Evolutionary conservation across 2,888 invertebrate genomes (phyloP), one percentile per base, ranked within the genome.

Genomic region (Eupithecia insigniata): DNA sequence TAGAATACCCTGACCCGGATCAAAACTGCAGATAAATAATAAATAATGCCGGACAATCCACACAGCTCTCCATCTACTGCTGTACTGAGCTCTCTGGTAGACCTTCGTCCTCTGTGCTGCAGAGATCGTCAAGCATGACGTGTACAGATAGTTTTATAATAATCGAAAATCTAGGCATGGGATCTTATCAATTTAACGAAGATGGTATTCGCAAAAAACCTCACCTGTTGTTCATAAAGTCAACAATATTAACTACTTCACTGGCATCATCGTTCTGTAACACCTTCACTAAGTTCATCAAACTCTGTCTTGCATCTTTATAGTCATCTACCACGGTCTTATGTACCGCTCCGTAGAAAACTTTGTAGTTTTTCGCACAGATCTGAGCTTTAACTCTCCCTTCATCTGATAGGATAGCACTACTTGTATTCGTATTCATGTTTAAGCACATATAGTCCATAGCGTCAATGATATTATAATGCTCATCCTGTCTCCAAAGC

Each of bases 141-240:
- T n/a, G n/a, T n/a, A n/a, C n/a, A n/a, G n/a, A n/a, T n/a, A n/a
- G n/a, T n/a, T n/a, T n/a, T n/a, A n/a, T n/a, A n/a, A n/a, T n/a
- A n/a, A n/a, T n/a, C n/a, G n/a, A n/a, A n/a, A n/a, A n/a, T n/a
- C n/a, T n/a, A n/a, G n/a, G n/a, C n/a, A n/a, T n/a, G n/a, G n/a
- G n/a, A n/a, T n/a, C n/a, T n/a, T n/a, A n/a, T n/a, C n/a, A n/a
- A n/a, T n/a, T n/a, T n/a, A n/a, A n/a, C n/a, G n/a, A n/a, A n/a
- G n/a, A n/a, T n/a, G n/a, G n/a, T n/a, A n/a, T n/a, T n/a, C n/a
- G n/a, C n/a, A n/a, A n/a, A n/a, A n/a, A 60, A 66, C 22, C 71
- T 68, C 79, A 92, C 93, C 89, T 89, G 62, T 84, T 78, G 67
- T 83, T 88, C 1, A 93, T 74, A 75, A 92, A 88, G 46, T 80